A percentile compares a stretch with the other conserved stretches of the same genome.
Evolutionary conservation across 2,797 vertebrate genomes (phyloP).

Genomic region (Lepidocolaptes lacrymiger): DNA sequence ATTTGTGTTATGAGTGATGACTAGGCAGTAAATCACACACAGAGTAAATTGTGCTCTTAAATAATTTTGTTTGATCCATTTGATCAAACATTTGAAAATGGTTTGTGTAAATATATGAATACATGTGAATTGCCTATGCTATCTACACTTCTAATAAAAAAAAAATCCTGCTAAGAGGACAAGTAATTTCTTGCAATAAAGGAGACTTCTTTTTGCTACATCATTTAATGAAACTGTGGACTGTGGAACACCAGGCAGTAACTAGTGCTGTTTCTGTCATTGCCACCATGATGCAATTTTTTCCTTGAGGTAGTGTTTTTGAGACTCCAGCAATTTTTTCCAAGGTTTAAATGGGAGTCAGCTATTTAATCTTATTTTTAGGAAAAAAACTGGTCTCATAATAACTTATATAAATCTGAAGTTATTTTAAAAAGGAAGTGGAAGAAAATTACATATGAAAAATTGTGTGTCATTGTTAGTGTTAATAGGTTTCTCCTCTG

Average conservation of each 20-base stretch:
- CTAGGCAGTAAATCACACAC: neutral
- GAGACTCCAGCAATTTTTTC: neutral
- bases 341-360: neutral
- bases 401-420: neutral
- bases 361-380: neutral
- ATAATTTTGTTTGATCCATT: constrained; percentile 12
- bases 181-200: neutral
- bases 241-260: neutral
- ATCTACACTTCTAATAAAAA: neutral
- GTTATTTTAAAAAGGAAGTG: neutral
- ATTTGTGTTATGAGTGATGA: constrained; percentile 11
- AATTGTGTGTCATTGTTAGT: neutral
- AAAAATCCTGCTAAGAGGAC: neutral
- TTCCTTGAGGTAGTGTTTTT: neutral
- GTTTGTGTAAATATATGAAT: neutral
- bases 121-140: neutral
- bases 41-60: constrained; percentile 13
- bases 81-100: constrained; percentile 9
- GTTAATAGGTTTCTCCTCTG: neutral
- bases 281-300: neutral
- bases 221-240: neutral
- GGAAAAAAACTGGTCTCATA: neutral
- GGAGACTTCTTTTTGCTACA: neutral
- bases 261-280: neutral
- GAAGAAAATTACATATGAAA: neutral